Conservation (phyloP, 2,797 vertebrate species). For the Sparus aurata region DNA sequence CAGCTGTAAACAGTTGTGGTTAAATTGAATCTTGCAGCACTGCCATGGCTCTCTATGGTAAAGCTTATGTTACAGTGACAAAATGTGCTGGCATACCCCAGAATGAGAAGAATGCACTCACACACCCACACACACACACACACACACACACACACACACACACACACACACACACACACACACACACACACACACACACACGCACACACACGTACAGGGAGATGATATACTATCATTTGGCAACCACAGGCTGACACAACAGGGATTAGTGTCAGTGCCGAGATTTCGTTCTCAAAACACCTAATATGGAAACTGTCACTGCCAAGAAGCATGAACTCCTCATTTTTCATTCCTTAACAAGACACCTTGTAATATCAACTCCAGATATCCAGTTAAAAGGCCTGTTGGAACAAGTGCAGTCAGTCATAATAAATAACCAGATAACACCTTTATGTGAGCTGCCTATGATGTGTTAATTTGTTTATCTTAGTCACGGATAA, state of each 20-base stretch:
- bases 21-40: slow-evolving; percentile 82
- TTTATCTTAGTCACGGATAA: slow-evolving; percentile 55
- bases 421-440: slow-evolving; percentile 60
- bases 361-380: slow-evolving; percentile 66
- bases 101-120: slow-evolving; percentile 72
- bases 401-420: slow-evolving; percentile 67
- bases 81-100: slow-evolving; percentile 72
- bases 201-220: slow-evolving; percentile 51
- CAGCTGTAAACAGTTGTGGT: slow-evolving; percentile 86
- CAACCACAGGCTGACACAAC: slow-evolving; percentile 82
- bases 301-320: slow-evolving; percentile 73
- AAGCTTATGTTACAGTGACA: slow-evolving; percentile 82
- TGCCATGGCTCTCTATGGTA: slow-evolving; percentile 73
- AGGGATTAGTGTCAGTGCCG: slow-evolving; percentile 76
- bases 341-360: slow-evolving; percentile 72
- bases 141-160: too few species aligned
- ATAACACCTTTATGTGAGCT: slow-evolving; percentile 42
- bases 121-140: too few species aligned
- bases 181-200: slow-evolving; percentile 39
- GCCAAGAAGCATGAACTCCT: slow-evolving; percentile 65
- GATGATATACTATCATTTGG: slow-evolving; percentile 81
- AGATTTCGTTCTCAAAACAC: slow-evolving; percentile 69
- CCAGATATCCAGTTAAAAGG: slow-evolving; percentile 72
- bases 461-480: slow-evolving; percentile 62
- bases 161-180: too few species aligned